Evolutionary conservation across 2,797 vertebrate genomes (phyloP), one percentile per base, ranked within the genome.

Genomic region (Lacerta viridis): DNA sequence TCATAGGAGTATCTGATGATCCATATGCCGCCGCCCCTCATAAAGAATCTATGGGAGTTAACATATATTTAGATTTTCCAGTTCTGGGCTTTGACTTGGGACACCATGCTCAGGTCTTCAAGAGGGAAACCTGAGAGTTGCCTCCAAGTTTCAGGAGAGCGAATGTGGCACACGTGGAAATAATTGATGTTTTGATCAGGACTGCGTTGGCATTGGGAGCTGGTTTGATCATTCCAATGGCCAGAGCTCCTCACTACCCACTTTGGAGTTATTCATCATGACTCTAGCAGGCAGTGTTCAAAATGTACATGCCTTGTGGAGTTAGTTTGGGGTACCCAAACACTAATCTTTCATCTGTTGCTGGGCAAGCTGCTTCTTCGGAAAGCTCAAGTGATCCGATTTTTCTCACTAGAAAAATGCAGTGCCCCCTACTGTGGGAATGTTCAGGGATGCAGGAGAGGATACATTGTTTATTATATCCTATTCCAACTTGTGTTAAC

Each of bases 211-310:
- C 91, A 17, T 0, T 85, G 91, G 79, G 84, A 93, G 90, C 91
- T 90, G 55, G 78, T 84, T 71, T 90, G 95, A 0, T 43, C 91
- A 90, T 93, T 79, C 94, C 88, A 93, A 91, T 89, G 88, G 74
- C 86, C 87, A 59, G 80, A 89, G 39, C 92, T 94, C 93, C 90
- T 90, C 91, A 87, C 90, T 90, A 89, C 92, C 93, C 85, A 2
- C 74, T 92, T 87, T 0, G 29, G 1, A 93, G 90, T 92, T 85
- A 11, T 80, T 84, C 81, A 18, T 1, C 41, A 0, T 90, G 89
- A 93, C 87, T 33, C 39, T 83, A 17, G 50, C 85, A 76, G 94
- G 90, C 82, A 0, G 87, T 84, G 1, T 9, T 61, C 11, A 55
- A 33, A 61, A 80, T 13, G 78, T 29, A 18, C 55, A 39, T 9